Conservation (phyloP, 2,113 vertebrate species). For the Nesospiza acunhae region DNA sequence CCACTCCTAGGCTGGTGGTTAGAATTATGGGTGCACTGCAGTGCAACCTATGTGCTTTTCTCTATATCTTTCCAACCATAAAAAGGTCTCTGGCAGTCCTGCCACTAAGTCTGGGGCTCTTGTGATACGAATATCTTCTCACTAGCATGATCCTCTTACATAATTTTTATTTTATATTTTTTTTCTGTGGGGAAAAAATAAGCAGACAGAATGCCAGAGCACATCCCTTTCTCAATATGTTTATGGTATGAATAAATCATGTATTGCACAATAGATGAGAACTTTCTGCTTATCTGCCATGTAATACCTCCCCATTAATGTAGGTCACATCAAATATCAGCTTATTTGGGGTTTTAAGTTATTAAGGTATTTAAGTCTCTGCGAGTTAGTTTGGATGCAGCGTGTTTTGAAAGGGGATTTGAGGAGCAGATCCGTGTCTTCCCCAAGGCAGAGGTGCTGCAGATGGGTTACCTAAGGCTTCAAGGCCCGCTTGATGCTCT, state of each 20-base stretch:
- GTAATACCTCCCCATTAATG: slow-evolving; percentile 44
- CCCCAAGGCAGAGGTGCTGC: slow-evolving; percentile 13
- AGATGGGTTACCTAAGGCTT: slow-evolving; percentile 20
- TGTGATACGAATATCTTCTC: slow-evolving; percentile 43
- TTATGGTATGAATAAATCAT: slow-evolving; percentile 51
- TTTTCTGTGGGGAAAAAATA: background rate
- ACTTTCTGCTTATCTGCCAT: slow-evolving; percentile 51
- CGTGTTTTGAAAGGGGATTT: slow-evolving; percentile 11
- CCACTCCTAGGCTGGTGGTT: slow-evolving; percentile 28
- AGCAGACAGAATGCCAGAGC: slow-evolving; percentile 7
- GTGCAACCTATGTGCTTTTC: background rate
- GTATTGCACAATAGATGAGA: slow-evolving; percentile 27
- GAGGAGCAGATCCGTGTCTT: background rate
- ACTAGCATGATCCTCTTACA: slow-evolving; percentile 32
- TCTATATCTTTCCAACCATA: slow-evolving; percentile 33
- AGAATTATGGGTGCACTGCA: slow-evolving; percentile 15
- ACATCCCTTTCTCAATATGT: background rate
- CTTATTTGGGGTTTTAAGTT: slow-evolving; percentile 58
- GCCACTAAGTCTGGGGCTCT: background rate
- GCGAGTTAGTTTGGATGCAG: background rate
- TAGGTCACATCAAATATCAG: slow-evolving; percentile 53
- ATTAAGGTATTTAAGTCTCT: slow-evolving; percentile 51
- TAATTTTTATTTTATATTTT: slow-evolving; percentile 7
- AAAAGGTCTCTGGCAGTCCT: slow-evolving; percentile 31
- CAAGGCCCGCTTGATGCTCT: background rate